Percentiles rank a stretch among this genome's conserved stretches.
Evolutionary conservation across 2,888 invertebrate genomes (phyloP).

Genomic region (Ypsolopha scabrella): DNA sequence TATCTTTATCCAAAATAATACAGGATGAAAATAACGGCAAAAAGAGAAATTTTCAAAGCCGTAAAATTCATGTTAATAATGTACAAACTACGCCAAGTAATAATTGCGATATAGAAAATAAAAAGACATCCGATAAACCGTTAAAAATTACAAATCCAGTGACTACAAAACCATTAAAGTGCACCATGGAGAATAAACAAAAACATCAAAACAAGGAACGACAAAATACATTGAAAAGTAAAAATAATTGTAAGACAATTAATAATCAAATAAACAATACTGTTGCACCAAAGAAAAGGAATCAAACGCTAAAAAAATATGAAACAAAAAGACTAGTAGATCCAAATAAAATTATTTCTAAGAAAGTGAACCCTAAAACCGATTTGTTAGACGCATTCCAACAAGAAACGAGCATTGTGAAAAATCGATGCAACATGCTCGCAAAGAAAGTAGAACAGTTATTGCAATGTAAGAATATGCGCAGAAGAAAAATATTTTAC

Average conservation of each 20-base stretch:
- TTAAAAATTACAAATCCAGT: too few relatives aligned
- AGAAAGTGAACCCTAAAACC: not conserved
- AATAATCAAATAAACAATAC: too few relatives aligned
- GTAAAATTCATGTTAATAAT: too few relatives aligned
- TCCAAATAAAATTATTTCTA: not conserved
- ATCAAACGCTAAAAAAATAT: not conserved
- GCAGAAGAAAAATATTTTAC: conserved; percentile 10
- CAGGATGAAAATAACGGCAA: conserved; percentile 1
- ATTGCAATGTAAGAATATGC: conserved; percentile 11
- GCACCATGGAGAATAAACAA: not conserved
- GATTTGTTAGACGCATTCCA: conserved; percentile 12
- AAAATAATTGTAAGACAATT: too few relatives aligned
- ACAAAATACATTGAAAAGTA: too few relatives aligned
- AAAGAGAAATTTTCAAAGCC: not conserved
- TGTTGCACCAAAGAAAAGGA: not conserved
- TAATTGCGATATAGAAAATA: too few relatives aligned
- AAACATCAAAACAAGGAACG: too few relatives aligned
- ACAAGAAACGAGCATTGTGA: conserved; percentile 17
- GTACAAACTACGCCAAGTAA: too few relatives aligned
- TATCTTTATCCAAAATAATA: conserved; percentile 7
- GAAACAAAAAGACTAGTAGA: not conserved
- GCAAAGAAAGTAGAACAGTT: conserved; percentile 14
- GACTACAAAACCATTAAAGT: conserved; percentile 1
- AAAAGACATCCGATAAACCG: too few relatives aligned
- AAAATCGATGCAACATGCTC: conserved; percentile 19